These are phyloP conservation scores for Sialis lutaria DNA, from an alignment of 2,888 invertebrate species.

Conservation along the genomic window DNA sequence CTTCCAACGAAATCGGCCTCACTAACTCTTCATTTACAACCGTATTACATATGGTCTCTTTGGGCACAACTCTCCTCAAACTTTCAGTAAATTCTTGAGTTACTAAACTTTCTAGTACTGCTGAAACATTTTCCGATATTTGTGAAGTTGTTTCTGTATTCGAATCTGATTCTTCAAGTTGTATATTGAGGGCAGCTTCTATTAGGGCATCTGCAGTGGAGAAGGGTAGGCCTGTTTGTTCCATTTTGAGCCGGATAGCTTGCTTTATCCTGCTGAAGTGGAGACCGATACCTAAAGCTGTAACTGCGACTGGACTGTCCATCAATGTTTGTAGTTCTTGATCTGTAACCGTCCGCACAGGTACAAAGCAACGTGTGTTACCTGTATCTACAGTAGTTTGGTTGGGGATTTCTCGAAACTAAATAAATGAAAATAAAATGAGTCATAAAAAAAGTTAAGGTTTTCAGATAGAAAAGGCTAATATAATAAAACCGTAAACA, in stretches of 20 bases:
- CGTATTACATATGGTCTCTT: background rate
- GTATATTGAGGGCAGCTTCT: conserved; percentile 52
- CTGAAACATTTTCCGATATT: too few relatives aligned
- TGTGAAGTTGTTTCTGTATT: conserved; percentile 16
- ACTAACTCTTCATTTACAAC: too few relatives aligned
- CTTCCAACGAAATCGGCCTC: conserved; percentile 30
- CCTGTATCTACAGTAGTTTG: too few relatives aligned
- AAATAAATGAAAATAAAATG: too few relatives aligned
- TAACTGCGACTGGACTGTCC: conserved; percentile 21
- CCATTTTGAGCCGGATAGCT: conserved; percentile 36
- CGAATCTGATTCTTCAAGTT: conserved; percentile 38
- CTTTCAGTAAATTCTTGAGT: too few relatives aligned
- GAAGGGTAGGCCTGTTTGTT: conserved; percentile 41
- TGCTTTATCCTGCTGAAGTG: conserved; percentile 37
- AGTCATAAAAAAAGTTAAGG: too few relatives aligned
- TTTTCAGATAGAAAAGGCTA: too few relatives aligned
- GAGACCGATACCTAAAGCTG: conserved; percentile 41
- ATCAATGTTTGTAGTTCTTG: background rate
- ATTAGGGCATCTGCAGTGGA: conserved; percentile 51
- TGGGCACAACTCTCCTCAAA: conserved; percentile 2
- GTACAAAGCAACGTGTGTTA: too few relatives aligned
- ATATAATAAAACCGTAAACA: too few relatives aligned
- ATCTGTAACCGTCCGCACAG: too few relatives aligned
- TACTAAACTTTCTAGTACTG: too few relatives aligned
- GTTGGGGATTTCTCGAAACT: too few relatives aligned